Conservation (phyloP, 1,140 invertebrate species). For the Neodiprion virginianus region DNA sequence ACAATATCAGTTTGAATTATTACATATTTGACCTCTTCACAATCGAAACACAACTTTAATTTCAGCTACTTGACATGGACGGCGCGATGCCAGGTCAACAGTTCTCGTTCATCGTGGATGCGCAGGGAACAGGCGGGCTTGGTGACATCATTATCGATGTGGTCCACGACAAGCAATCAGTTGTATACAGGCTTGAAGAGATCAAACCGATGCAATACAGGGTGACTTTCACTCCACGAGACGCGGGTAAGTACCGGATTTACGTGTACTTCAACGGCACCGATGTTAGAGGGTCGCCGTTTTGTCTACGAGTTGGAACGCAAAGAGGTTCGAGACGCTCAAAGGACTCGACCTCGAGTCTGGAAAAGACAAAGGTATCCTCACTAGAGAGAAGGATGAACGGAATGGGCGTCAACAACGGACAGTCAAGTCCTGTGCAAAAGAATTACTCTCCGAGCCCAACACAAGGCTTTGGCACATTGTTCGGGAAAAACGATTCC, state of each 20-base stretch:
- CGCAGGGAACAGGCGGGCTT: conserved; percentile 82
- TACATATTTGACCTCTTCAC: neutral
- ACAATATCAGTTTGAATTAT: neutral
- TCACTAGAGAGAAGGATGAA: conserved; percentile 55
- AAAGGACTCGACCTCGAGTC: conserved; percentile 45
- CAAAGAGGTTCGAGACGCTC: conserved; percentile 64
- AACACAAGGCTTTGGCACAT: conserved; percentile 37
- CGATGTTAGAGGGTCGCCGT: conserved; percentile 91
- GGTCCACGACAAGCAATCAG: conserved; percentile 80
- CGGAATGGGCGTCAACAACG: conserved; percentile 42
- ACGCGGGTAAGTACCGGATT: conserved; percentile 90
- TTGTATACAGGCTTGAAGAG: conserved; percentile 86
- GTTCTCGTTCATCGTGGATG: conserved; percentile 84
- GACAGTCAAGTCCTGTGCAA: conserved; percentile 42
- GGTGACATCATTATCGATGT: conserved; percentile 91
- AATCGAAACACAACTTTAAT: conserved; percentile 22
- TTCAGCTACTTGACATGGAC: conserved; percentile 72
- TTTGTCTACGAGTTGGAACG: conserved; percentile 79
- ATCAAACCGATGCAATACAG: conserved; percentile 83
- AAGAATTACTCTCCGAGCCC: conserved; percentile 46
- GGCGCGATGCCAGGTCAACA: conserved; percentile 79
- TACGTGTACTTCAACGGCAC: conserved; percentile 96
- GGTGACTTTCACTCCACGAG: conserved; percentile 88
- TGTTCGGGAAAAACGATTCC: neutral
- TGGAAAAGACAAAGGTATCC: conserved; percentile 48